A percentile compares a stretch with the other conserved stretches of the same genome.
phyloP scores from a whole-genome alignment of 2,888 invertebrate genomes.

The Argyra leucocephala region DNA sequence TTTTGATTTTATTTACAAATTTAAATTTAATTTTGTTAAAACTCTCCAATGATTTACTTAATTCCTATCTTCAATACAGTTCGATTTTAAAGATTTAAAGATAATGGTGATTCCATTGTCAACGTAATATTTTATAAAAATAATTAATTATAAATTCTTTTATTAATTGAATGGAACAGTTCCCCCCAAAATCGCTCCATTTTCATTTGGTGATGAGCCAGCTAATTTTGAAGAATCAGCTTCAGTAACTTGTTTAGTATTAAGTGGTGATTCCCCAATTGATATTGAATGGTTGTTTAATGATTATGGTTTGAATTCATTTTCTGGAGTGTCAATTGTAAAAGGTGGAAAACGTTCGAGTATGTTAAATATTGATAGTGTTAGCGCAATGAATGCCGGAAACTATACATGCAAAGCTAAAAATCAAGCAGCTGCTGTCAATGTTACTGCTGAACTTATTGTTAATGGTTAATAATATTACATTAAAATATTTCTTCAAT shows the following conservation, averaged over 20 bases:
- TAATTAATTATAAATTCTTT: no score
- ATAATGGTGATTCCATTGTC: no score
- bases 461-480: conserved; percentile 49
- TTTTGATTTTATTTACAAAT: no score
- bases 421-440: conserved; percentile 54
- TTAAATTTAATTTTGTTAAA: no score
- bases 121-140: no score
- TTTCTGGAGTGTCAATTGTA: conserved; percentile 46
- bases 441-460: conserved; percentile 52
- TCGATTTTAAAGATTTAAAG: no score
- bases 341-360: conserved; percentile 53
- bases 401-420: conserved; percentile 61
- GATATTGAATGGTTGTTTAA: conserved; percentile 60
- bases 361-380: conserved; percentile 59
- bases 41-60: no score
- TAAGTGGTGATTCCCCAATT: conserved; percentile 57
- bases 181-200: conserved; percentile 63
- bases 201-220: conserved; percentile 59
- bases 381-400: conserved; percentile 59
- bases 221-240: conserved; percentile 55
- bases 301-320: conserved; percentile 38
- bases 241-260: conserved; percentile 51
- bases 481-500: conserved; percentile 11
- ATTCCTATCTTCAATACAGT: no score
- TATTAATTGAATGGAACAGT: no score